A percentile compares a stretch with the other conserved stretches of the same genome.
phyloP scores from a whole-genome alignment of 2,113 vertebrate species.

The Nansenia antarctica region DNA sequence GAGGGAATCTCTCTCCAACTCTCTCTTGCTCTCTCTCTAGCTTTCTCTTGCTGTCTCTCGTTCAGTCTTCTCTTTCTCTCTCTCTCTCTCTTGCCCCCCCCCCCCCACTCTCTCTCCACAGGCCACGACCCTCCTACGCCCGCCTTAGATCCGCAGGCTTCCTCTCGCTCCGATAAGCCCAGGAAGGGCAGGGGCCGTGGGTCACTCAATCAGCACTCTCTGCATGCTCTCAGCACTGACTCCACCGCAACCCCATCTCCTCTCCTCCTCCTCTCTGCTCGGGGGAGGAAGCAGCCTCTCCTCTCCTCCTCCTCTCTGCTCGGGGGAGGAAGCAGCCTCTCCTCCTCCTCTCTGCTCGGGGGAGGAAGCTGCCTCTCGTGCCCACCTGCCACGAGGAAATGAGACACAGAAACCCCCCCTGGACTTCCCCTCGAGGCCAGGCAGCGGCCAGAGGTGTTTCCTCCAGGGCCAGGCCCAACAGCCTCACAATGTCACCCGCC shows the following conservation, averaged over 20 bases:
- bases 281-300: slow-evolving; percentile 31
- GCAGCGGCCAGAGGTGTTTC: slow-evolving; percentile 11
- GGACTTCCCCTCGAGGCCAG: slow-evolving; percentile 38
- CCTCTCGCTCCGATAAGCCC: slow-evolving; percentile 59
- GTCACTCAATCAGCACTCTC: slow-evolving; percentile 70
- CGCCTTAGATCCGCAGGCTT: slow-evolving; percentile 48
- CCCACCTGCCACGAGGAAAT: slow-evolving; percentile 51
- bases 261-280: slow-evolving; percentile 22
- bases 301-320: slow-evolving; percentile 21
- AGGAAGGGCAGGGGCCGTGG: slow-evolving; percentile 46
- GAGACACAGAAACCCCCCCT: slow-evolving; percentile 52
- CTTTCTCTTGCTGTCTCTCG: neutral
- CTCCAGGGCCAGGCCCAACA: slow-evolving; percentile 17
- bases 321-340: slow-evolving; percentile 31
- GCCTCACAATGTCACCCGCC: neutral
- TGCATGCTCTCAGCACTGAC: slow-evolving; percentile 53
- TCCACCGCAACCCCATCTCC: neutral
- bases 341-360: slow-evolving; percentile 23
- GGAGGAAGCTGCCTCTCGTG: slow-evolving; percentile 36
- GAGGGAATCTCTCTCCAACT: neutral
- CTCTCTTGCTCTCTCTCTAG: neutral
- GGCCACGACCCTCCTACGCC: slow-evolving; percentile 34
- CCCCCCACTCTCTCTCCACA: slow-evolving; percentile 35
- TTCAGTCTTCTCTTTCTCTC: neutral
- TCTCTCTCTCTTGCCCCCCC: slow-evolving; percentile 14